Conservation (phyloP, 2,113 vertebrate species). For the Oncorhynchus kisutch region DNA sequence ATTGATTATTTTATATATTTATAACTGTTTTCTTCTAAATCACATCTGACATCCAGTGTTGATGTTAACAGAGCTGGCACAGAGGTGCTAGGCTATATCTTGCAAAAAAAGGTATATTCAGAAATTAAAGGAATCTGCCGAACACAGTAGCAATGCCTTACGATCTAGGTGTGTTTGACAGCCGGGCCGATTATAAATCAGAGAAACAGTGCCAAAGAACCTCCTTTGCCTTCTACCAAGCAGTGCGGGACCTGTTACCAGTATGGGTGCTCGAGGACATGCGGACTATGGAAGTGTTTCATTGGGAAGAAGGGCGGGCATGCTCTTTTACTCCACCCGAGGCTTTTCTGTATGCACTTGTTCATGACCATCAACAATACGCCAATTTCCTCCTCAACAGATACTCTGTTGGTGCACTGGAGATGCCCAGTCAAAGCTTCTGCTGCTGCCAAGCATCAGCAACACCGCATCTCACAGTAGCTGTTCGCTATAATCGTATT, state of each 20-base stretch:
- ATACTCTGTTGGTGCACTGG: slow-evolving; percentile 77
- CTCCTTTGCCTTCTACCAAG: slow-evolving; percentile 91
- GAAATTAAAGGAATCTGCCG: neutral
- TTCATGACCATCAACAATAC: slow-evolving; percentile 91
- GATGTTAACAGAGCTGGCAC: neutral
- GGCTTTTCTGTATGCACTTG: slow-evolving; percentile 89
- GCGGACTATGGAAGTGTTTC: slow-evolving; percentile 88
- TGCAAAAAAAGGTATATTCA: neutral
- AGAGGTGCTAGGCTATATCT: neutral
- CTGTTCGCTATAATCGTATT: slow-evolving; percentile 87
- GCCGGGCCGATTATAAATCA: slow-evolving; percentile 69
- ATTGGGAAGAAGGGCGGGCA: slow-evolving; percentile 88
- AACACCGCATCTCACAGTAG: slow-evolving; percentile 80
- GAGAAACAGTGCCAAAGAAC: slow-evolving; percentile 88
- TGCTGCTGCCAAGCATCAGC: slow-evolving; percentile 78
- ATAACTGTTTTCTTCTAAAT: neutral
- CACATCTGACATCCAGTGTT: neutral
- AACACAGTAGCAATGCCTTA: slow-evolving; percentile 70
- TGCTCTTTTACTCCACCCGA: slow-evolving; percentile 85
- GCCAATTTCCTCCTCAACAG: slow-evolving; percentile 81
- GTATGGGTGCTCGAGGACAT: slow-evolving; percentile 94
- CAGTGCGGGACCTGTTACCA: slow-evolving; percentile 84
- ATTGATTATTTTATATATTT: neutral
- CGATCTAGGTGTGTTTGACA: slow-evolving; percentile 56
- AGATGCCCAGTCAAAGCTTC: slow-evolving; percentile 79